These are phyloP conservation scores for Podarcis cretensis DNA, from an alignment of 2,113 vertebrate genomes.

Conservation along the genomic window DNA sequence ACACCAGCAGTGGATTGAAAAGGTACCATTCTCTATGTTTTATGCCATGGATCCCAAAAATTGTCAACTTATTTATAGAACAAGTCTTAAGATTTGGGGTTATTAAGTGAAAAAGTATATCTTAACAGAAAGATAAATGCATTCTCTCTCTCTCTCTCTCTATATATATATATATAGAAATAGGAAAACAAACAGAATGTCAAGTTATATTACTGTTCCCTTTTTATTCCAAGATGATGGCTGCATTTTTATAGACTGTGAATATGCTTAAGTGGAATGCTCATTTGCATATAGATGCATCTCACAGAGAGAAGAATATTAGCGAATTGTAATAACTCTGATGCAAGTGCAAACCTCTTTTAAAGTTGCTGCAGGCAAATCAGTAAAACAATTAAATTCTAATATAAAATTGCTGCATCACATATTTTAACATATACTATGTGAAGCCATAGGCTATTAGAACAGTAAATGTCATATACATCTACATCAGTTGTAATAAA, in stretches of 20 bases:
- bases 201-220: neutral
- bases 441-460: neutral
- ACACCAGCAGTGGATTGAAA: neutral
- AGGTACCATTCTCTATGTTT: neutral
- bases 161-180: no score
- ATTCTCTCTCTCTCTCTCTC: no score
- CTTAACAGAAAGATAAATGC: neutral
- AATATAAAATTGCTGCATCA: conserved; percentile 1
- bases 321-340: conserved; percentile 35
- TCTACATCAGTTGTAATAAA: neutral
- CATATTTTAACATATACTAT: conserved; percentile 18
- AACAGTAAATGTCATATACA: conserved; percentile 36
- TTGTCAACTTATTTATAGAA: neutral
- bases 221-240: neutral
- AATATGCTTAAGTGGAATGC: neutral
- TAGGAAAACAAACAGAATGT: neutral
- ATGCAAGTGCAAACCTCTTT: conserved; percentile 28
- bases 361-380: conserved; percentile 13
- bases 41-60: neutral
- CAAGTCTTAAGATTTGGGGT: neutral
- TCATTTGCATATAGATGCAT: conserved; percentile 30
- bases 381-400: conserved; percentile 40
- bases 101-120: neutral
- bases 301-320: conserved; percentile 31
- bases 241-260: conserved; percentile 12